Evolutionary conservation across 2,797 vertebrate genomes (phyloP), one percentile per base, ranked within the genome.

Genomic region (Spinibarbus caldwelli): DNA sequence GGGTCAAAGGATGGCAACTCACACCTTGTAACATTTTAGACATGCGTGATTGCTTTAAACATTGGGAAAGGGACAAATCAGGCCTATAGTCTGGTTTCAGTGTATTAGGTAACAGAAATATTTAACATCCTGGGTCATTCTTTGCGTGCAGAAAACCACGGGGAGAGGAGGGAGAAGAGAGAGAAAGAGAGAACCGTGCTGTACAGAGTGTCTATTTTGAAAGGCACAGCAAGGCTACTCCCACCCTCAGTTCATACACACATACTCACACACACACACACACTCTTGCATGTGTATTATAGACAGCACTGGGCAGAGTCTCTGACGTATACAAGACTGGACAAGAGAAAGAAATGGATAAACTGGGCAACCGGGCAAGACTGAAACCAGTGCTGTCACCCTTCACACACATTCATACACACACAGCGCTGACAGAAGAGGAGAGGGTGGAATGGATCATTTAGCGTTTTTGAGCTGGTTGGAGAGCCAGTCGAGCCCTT

Each of bases 401-500:
- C 91, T 91, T 86, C 49, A 83, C 82, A 73, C 84, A 85, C 79
- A 71, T 86, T 82, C 81, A 73, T 66, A 90, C 88, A 90, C 88
- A 81, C 77, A 89, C 87, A 88, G 86, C 90, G 87, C 87, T 87
- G 88, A 89, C 82, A 64, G 84, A 84, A 89, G 52, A 82, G 81
- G 86, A 70, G 23, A 11, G 49, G 66, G 73, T 31, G 84, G 88
- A 87, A 81, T 87, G 81, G 88, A 94, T 96, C 94, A 96, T 90
- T 96, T 96, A 71, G 88, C 81, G 19, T 93, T 94, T 91, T 94
- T 95, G 36, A 96, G 91, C 89, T 94, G 92, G 89, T 86, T 91
- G 68, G 95, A 95, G 59, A 96, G 95, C 96, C 95, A 96, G 78
- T 96, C 94, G 38, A 96, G 94, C 84, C 95, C 95, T 90, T 96